Conservation (phyloP, 2,797 vertebrate species). For the Malurus splendens region DNA sequence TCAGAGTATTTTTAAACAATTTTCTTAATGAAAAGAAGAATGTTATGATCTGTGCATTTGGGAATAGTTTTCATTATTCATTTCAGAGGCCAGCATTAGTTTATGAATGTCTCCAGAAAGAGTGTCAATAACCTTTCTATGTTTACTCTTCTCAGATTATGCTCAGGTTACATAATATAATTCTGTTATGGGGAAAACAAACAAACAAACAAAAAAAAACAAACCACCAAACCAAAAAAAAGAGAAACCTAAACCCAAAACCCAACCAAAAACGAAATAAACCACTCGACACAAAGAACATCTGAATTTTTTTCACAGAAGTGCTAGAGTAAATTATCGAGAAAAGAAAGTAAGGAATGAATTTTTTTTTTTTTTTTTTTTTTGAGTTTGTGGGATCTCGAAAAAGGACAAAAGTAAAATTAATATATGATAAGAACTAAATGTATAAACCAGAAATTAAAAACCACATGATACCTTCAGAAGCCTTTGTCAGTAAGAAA, state of each 20-base stretch:
- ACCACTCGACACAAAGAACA: neutral
- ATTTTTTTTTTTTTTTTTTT: neutral
- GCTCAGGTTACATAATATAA: neutral
- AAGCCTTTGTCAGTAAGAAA: neutral
- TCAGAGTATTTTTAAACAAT: neutral
- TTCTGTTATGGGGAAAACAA: neutral
- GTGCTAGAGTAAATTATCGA: neutral
- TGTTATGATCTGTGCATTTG: neutral
- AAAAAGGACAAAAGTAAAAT: neutral
- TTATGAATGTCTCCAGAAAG: neutral
- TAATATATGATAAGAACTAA: neutral
- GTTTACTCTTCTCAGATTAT: neutral
- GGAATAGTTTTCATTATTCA: neutral
- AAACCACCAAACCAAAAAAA: neutral
- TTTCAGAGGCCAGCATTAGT: neutral
- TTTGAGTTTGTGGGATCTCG: neutral
- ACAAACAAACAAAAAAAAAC: no score
- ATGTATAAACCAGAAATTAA: neutral
- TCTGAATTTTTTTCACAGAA: neutral
- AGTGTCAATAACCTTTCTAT: neutral
- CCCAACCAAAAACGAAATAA: accelerated
- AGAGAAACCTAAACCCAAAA: neutral
- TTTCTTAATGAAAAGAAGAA: neutral
- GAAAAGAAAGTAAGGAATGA: neutral
- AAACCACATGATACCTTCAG: neutral